Percentiles rank a stretch among this genome's conserved stretches.
phyloP scores from a whole-genome alignment of 1,140 invertebrate species.

The Ostrea edulis region DNA sequence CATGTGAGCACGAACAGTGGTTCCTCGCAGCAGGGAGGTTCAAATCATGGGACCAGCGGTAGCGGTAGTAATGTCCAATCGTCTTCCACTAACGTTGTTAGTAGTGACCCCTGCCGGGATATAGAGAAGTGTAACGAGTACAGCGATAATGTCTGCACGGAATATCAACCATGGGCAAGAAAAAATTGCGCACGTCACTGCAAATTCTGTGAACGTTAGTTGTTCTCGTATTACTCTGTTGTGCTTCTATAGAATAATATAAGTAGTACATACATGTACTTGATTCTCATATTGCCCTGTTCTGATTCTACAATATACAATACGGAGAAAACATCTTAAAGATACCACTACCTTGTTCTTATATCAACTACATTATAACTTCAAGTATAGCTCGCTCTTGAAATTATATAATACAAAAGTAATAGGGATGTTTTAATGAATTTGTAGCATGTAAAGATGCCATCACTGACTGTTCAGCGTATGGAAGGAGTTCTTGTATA shows the following conservation, averaged over 20 bases:
- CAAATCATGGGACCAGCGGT: not conserved
- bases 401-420: too few relatives aligned
- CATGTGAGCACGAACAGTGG: not conserved
- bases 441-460: constrained; percentile 33
- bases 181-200: constrained; percentile 50
- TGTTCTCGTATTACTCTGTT: not conserved
- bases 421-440: too few relatives aligned
- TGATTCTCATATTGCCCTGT: not conserved
- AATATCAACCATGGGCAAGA: constrained; percentile 42
- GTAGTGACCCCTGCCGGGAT: constrained; percentile 31
- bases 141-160: constrained; percentile 34
- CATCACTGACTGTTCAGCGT: constrained; percentile 40
- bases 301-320: too few relatives aligned
- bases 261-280: not conserved
- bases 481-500: constrained; percentile 43
- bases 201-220: constrained; percentile 43
- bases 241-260: not conserved
- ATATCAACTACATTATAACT: too few relatives aligned
- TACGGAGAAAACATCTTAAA: too few relatives aligned
- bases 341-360: too few relatives aligned
- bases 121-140: constrained; percentile 31
- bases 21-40: not conserved
- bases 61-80: not conserved
- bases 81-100: not conserved
- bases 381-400: too few relatives aligned